Evolutionary conservation across 1,140 invertebrate species (phyloP).

Genomic region (Brachionus asplanchnoidis): DNA sequence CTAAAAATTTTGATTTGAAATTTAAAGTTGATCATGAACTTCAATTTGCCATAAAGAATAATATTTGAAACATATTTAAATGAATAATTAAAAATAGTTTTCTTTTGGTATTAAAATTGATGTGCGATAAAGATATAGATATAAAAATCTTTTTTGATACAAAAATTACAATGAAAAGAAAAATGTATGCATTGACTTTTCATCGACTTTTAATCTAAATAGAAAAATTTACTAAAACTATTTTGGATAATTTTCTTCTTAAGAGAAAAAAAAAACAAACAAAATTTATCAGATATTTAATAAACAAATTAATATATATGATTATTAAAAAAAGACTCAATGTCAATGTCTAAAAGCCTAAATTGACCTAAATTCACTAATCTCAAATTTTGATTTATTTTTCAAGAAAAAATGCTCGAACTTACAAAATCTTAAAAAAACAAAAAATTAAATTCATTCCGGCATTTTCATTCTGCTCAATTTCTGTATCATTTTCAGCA

Average conservation of each 20-base stretch:
- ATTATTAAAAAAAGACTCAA: neutral
- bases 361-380: neutral
- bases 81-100: too few species aligned
- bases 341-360: neutral
- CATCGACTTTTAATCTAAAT: too few species aligned
- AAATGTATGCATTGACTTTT: too few species aligned
- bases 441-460: neutral
- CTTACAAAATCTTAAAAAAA: neutral
- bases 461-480: slow-evolving; percentile 7
- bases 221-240: neutral
- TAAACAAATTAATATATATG: neutral
- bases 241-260: neutral
- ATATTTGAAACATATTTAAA: too few species aligned
- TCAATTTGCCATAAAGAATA: too few species aligned
- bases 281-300: neutral
- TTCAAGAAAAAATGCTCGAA: neutral
- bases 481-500: slow-evolving; percentile 30
- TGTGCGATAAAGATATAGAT: too few species aligned
- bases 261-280: neutral
- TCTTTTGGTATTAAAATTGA: too few species aligned
- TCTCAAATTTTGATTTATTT: neutral
- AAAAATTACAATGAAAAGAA: too few species aligned
- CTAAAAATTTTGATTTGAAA: too few species aligned
- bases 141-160: too few species aligned
- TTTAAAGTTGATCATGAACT: too few species aligned